Conservation (phyloP, 2,113 vertebrate species). For the Ammodytes marinus region DNA sequence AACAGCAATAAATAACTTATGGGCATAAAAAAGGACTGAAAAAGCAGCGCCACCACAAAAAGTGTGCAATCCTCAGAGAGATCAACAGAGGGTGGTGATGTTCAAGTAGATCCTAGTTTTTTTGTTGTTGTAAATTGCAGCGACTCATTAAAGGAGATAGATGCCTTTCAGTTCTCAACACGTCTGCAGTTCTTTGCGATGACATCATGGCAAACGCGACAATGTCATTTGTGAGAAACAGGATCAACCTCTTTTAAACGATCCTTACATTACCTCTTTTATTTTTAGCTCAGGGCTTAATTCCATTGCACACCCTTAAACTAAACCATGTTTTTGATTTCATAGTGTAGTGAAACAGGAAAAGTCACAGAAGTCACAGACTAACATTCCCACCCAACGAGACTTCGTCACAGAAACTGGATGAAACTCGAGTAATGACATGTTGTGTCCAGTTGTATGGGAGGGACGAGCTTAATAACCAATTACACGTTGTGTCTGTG, state of each 20-base stretch:
- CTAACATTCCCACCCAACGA: too few relatives aligned
- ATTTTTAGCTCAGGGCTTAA: not conserved
- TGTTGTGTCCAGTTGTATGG: constrained; percentile 6
- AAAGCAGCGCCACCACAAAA: too few relatives aligned
- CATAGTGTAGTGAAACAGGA: not conserved
- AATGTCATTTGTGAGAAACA: not conserved
- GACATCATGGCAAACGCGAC: not conserved
- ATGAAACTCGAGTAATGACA: not conserved
- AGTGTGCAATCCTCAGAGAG: not conserved
- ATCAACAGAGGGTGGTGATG: constrained; percentile 31
- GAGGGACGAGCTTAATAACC: not conserved
- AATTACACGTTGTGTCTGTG: not conserved
- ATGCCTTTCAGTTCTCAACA: not conserved
- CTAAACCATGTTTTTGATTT: not conserved
- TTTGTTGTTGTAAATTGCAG: not conserved
- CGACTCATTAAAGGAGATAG: not conserved
- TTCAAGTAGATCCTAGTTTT: not conserved
- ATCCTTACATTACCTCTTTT: not conserved
- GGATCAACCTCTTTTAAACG: not conserved
- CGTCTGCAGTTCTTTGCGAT: not conserved
- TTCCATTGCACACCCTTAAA: not conserved
- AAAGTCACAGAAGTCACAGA: too few relatives aligned
- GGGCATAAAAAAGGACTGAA: too few relatives aligned
- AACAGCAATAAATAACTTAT: too few relatives aligned
- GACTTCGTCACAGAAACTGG: not conserved